Evolutionary conservation across 1,140 invertebrate species (phyloP).

Genomic region (Cepaea nemoralis): DNA sequence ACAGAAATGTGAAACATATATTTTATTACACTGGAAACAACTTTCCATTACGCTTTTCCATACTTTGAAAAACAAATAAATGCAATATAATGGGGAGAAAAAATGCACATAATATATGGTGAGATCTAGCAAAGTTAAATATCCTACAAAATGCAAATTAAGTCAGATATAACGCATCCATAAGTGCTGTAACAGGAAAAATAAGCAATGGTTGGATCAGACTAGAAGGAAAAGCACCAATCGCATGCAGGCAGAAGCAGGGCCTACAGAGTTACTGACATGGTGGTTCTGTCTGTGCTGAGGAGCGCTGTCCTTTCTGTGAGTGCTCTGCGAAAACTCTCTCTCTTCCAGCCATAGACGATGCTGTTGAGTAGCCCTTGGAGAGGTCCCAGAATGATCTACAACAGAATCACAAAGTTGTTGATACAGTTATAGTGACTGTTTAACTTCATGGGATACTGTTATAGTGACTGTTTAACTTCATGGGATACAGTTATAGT

Average conservation of each 20-base stretch:
- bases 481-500: too few relatives aligned
- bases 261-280: constrained; percentile 37
- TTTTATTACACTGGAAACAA: too few relatives aligned
- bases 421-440: too few relatives aligned
- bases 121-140: neutral
- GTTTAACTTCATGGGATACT: too few relatives aligned
- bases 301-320: constrained; percentile 42
- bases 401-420: constrained; percentile 17
- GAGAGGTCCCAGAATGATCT: constrained; percentile 49
- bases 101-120: too few relatives aligned
- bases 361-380: constrained; percentile 52
- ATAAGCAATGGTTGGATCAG: neutral
- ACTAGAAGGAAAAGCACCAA: constrained; percentile 7
- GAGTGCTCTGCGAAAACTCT: constrained; percentile 47
- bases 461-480: too few relatives aligned
- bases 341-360: constrained; percentile 54
- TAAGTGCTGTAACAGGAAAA: neutral
- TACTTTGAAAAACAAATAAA: too few relatives aligned
- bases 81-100: too few relatives aligned
- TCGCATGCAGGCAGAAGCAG: neutral
- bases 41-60: too few relatives aligned
- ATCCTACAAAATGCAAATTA: neutral
- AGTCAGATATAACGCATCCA: neutral
- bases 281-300: constrained; percentile 38
- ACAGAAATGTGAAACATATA: too few relatives aligned